Base-by-base conservation (phyloP, 2,888 invertebrate genomes). In the Lasioglossum figueresi region DNA sequence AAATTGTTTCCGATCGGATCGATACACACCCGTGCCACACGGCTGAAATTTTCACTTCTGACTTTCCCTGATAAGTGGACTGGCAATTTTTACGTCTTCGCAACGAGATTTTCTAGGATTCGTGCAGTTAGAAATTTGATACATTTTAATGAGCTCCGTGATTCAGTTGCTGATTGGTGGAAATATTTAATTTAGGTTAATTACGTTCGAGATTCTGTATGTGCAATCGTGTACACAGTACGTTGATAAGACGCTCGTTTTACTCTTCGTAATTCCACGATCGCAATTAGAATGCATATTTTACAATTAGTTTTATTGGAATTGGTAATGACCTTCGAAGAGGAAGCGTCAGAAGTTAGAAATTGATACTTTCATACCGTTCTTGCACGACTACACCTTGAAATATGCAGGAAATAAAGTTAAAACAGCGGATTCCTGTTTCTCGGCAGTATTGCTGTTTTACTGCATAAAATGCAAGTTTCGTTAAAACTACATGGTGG, bases 1-100 rank as follows among this genome's bases (percentile, higher is more conserved):
- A 37, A 71, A 59, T 48, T 48, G 48, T 31, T 48, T 34, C 8
- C 43, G 45, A 45, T 72, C 71, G 45, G 45, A 40, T 72, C 71
- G 10, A 43, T 72, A 40, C 68, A 16, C 8, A 12, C 37, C 37
- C 4, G 34, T 23, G 37, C 37, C 12, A 10, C 2, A 1, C 0
- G 0, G 23, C 10, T 23, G 10, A 5, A 68, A 68, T 10, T 37
- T 68, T n/a, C 40, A 40, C 66, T 31, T 34, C 34, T 34, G 34
- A 34, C 34, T 66, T 66, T 34, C 66, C 19, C 34, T 8, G 34
- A 63, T 63, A 63, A 63, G 63, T 16, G 63, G 63, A 63, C 63
- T 63, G 63, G 63, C 63, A 63, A 63, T 31, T 31, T 63, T 31
- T 5, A 27, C 16, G 63, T 6, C 31, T 63, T 63, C 16, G 1